These are phyloP conservation scores for Leptopterna dolabrata DNA, from an alignment of 2,888 invertebrate genomes.

Conservation along the genomic window DNA sequence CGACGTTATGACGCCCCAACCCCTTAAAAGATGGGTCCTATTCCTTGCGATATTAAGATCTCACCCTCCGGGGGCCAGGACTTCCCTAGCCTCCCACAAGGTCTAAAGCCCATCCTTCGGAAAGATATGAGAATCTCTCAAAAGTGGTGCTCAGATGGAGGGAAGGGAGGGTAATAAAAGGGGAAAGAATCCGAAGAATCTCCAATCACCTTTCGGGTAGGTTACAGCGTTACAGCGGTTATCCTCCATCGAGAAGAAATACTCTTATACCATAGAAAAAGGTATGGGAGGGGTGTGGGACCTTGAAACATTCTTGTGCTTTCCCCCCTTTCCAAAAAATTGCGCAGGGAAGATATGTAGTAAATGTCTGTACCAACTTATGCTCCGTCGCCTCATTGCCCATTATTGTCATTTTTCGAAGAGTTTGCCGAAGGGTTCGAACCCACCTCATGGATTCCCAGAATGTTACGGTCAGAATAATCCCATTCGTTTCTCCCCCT, in stretches of 20 bases:
- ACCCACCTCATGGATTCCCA: not conserved
- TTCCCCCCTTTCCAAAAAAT: not conserved
- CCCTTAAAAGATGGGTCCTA: not conserved
- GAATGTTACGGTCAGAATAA: constrained; percentile 1
- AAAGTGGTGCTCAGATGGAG: not conserved
- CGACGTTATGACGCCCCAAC: not conserved
- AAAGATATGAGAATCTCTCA: not conserved
- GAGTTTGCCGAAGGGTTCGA: not conserved
- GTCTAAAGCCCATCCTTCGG: not conserved
- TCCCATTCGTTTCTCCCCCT: not conserved
- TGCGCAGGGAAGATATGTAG: not conserved
- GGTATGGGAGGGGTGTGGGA: not conserved
- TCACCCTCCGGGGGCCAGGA: not conserved
- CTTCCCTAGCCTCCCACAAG: not conserved
- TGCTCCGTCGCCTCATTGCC: not conserved
- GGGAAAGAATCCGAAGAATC: constrained; percentile 29
- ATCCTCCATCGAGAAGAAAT: not conserved
- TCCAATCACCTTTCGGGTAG: constrained; percentile 23
- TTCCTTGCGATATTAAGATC: constrained; percentile 16
- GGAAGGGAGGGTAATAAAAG: not conserved
- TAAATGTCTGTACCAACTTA: constrained; percentile 24
- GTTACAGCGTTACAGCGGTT: constrained; percentile 1
- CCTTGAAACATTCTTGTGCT: not conserved
- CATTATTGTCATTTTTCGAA: constrained; percentile 28
- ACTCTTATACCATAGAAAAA: not conserved